phyloP scores from a whole-genome alignment of 2,113 vertebrate species.

The Hemiscyllium ocellatum region DNA sequence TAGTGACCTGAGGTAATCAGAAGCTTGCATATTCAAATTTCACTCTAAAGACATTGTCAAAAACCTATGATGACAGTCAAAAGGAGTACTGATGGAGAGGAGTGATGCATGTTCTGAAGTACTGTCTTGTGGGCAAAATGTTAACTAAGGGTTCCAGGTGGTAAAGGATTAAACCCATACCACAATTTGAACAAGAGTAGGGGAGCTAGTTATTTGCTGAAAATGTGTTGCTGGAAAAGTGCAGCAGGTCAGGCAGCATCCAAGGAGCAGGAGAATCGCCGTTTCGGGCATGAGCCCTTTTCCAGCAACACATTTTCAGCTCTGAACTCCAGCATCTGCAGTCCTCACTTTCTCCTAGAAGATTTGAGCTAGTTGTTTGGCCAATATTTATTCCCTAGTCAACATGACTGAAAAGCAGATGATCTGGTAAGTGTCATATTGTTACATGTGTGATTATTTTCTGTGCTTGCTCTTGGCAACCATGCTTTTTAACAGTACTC shows the following conservation, averaged over 20 bases:
- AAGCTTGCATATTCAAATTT: background rate
- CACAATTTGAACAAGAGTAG: background rate
- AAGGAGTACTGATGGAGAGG: background rate
- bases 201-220: background rate
- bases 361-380: background rate
- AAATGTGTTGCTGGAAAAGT: no score
- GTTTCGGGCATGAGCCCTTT: no score
- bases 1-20: background rate
- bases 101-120: background rate
- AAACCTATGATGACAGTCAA: background rate
- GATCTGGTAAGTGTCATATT: background rate
- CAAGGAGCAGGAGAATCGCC: no score
- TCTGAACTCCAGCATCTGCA: no score
- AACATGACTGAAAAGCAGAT: background rate
- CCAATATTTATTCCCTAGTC: background rate
- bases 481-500: background rate
- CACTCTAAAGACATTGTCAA: background rate
- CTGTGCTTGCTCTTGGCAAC: background rate
- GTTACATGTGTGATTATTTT: background rate
- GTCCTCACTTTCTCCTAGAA: no score
- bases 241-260: no score
- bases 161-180: background rate
- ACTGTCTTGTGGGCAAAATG: background rate
- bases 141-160: background rate
- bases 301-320: no score